These are phyloP conservation scores for Harpalus rubripes DNA, from an alignment of 2,888 invertebrate genomes.

Conservation along the genomic window DNA sequence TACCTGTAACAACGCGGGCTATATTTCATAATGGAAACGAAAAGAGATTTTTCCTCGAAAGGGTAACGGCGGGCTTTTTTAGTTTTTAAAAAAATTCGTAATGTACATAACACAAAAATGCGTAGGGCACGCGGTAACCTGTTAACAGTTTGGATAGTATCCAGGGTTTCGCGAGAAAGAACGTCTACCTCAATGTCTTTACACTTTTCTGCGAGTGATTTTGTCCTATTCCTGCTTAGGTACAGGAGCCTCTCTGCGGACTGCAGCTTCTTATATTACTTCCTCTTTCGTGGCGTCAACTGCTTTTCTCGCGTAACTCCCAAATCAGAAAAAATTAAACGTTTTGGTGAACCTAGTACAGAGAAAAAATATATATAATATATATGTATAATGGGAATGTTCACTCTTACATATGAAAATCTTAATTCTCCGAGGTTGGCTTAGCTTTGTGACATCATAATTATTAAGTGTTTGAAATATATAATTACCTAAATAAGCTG, in stretches of 20 bases:
- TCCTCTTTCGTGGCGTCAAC: not conserved
- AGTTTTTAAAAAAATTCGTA: slow-evolving; percentile 3
- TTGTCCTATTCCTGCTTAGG: not conserved
- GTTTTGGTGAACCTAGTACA: not conserved
- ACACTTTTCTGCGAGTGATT: not conserved
- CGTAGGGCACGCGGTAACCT: too few relatives aligned
- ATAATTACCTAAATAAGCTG: too few relatives aligned
- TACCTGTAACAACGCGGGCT: not conserved
- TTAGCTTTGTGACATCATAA: slow-evolving; percentile 71
- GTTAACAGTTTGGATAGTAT: not conserved
- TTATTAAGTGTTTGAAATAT: too few relatives aligned
- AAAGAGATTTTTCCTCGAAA: slow-evolving; percentile 21
- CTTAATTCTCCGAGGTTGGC: slow-evolving; percentile 72
- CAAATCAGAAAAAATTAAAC: not conserved
- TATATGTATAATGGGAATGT: slow-evolving; percentile 67
- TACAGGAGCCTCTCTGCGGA: not conserved
- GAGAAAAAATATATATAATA: slow-evolving; percentile 3
- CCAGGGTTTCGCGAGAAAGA: not conserved
- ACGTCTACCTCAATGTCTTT: not conserved
- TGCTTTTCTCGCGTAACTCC: not conserved
- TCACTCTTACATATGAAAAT: slow-evolving; percentile 70
- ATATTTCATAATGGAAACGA: slow-evolving; percentile 4
- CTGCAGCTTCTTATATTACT: not conserved
- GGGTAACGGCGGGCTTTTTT: not conserved
- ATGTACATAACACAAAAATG: not conserved